Conservation (phyloP, 2,888 invertebrate species). For the Oxycera nigricornis region DNA sequence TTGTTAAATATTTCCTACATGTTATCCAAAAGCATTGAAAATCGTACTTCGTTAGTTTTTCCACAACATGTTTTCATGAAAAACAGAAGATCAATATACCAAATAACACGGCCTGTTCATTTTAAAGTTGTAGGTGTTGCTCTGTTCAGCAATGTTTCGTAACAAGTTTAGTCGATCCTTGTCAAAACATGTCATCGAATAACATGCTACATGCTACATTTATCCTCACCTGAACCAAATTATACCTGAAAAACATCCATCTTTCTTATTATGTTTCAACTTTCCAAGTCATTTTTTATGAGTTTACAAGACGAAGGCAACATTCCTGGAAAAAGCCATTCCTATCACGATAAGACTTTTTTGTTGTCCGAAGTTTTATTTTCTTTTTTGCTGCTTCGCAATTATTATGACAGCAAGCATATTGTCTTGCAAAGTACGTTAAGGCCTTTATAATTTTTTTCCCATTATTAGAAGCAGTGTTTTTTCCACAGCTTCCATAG, state of each 20-base stretch:
- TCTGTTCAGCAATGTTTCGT: background rate
- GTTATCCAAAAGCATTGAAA: no score
- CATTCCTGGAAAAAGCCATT: background rate
- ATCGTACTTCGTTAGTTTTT: no score
- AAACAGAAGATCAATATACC: no score
- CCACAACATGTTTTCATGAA: no score
- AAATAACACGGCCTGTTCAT: no score
- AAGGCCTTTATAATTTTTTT: slow-evolving; percentile 1
- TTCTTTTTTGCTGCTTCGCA: background rate
- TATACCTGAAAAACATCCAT: background rate
- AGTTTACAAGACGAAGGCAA: background rate
- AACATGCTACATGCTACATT: background rate
- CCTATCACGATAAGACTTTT: slow-evolving; percentile 8
- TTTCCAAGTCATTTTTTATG: background rate
- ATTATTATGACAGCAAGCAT: slow-evolving; percentile 15
- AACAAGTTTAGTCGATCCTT: slow-evolving; percentile 12
- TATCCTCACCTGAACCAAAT: background rate
- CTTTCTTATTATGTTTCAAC: background rate
- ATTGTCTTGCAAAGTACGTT: slow-evolving; percentile 1
- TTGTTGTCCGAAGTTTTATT: background rate
- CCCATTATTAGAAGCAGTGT: background rate
- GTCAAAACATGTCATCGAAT: slow-evolving; percentile 2
- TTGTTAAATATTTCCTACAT: no score
- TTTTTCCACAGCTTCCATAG: background rate
- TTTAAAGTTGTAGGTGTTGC: no score